Evolutionary conservation across 2,888 invertebrate genomes (phyloP).

Genomic region (Microchrysa polita): DNA sequence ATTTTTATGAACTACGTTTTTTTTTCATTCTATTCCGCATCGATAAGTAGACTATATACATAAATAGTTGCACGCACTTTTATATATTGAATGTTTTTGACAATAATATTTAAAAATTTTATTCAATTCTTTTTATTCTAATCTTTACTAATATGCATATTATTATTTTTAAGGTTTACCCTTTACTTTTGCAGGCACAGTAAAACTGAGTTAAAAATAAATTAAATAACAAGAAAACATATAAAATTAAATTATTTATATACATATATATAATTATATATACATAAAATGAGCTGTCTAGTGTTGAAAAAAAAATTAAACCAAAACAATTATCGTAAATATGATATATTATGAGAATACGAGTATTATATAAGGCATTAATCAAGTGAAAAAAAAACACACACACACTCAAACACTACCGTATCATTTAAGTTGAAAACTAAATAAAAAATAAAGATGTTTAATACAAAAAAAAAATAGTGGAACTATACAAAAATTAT

Average conservation of each 20-base stretch:
- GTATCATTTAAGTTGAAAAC: background rate
- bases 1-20: too few species aligned
- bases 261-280: conserved; percentile 20
- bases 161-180: conserved; percentile 66
- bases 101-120: conserved; percentile 36
- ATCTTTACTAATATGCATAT: conserved; percentile 65
- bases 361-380: background rate
- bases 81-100: background rate
- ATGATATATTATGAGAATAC: conserved; percentile 45
- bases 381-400: conserved; percentile 18
- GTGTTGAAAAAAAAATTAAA: conserved; percentile 29
- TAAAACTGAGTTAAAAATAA: conserved; percentile 53
- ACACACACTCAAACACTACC: too few species aligned
- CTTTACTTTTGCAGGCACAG: conserved; percentile 66
- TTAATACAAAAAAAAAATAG: too few species aligned
- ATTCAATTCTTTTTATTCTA: conserved; percentile 60
- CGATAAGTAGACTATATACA: too few species aligned
- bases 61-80: too few species aligned
- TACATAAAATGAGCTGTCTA: conserved; percentile 12
- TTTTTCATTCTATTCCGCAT: too few species aligned
- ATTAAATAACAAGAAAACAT: conserved; percentile 54
- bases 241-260: conserved; percentile 19
- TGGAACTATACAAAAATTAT: too few species aligned
- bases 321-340: conserved; percentile 51
- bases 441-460: background rate